phyloP scores from a whole-genome alignment of 2,113 vertebrate species.

The Centropristis striata region DNA sequence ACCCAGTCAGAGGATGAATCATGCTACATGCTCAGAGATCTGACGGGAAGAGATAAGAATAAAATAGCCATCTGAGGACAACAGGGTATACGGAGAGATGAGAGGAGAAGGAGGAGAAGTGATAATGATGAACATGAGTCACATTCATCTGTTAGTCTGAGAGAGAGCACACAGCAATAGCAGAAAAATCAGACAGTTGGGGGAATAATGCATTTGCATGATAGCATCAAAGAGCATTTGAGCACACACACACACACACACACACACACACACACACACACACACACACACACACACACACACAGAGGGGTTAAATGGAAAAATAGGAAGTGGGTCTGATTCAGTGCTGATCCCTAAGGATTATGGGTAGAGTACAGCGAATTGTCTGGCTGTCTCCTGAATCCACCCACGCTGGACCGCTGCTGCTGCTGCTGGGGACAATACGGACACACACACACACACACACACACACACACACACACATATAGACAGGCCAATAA shows the following conservation, averaged over 20 bases:
- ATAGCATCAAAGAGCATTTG: constrained; percentile 70
- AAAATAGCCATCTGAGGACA: constrained; percentile 55
- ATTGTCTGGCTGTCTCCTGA: constrained; percentile 69
- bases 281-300: constrained; percentile 25
- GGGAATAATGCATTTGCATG: constrained; percentile 61
- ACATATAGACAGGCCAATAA: constrained; percentile 38
- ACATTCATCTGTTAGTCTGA: constrained; percentile 49
- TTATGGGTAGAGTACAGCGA: constrained; percentile 73
- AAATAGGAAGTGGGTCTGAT: constrained; percentile 73
- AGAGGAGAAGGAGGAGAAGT: constrained; percentile 42
- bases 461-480: constrained; percentile 46
- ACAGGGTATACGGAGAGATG: constrained; percentile 38
- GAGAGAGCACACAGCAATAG: constrained; percentile 15
- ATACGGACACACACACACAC: constrained; percentile 41
- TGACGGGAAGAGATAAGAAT: constrained; percentile 46
- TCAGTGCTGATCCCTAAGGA: constrained; percentile 73
- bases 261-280: constrained; percentile 34
- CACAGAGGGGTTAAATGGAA: constrained; percentile 46
- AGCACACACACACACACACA: constrained; percentile 34
- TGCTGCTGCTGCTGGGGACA: constrained; percentile 42
- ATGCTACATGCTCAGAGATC: constrained; percentile 23
- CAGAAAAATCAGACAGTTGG: constrained; percentile 30
- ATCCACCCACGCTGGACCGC: constrained; percentile 52
- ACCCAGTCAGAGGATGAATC: constrained; percentile 40
- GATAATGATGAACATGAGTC: constrained; percentile 56